phyloP scores from a whole-genome alignment of 2,113 vertebrate genomes.

The Chaetodon trifascialis region DNA sequence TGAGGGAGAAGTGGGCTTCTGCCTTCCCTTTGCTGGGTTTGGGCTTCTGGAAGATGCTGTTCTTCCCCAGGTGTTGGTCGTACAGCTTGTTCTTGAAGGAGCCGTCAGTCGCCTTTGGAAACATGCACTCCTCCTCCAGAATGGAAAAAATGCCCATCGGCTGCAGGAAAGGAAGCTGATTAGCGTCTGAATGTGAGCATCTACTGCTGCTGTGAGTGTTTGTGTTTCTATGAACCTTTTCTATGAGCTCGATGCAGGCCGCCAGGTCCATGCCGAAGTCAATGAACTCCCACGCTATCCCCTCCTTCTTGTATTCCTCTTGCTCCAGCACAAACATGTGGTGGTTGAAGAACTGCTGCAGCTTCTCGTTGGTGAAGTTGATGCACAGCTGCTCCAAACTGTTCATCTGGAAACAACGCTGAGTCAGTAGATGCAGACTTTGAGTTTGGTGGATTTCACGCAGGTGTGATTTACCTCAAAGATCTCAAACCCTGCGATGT shows the following conservation, averaged over 20 bases:
- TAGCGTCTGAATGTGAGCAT: fast-evolving
- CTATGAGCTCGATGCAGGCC: constrained; percentile 93
- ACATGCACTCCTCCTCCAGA: constrained; percentile 83
- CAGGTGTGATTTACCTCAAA: constrained; percentile 57
- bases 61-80: constrained; percentile 90
- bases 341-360: constrained; percentile 92
- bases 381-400: constrained; percentile 87
- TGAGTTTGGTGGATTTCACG: background rate
- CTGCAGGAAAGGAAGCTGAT: constrained; percentile 59
- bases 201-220: background rate
- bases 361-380: constrained; percentile 77
- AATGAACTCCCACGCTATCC: constrained; percentile 90
- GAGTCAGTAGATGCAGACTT: background rate
- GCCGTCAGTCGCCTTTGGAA: constrained; percentile 77
- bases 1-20: constrained; percentile 87
- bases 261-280: constrained; percentile 94
- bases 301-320: constrained; percentile 89
- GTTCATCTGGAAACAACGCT: constrained; percentile 40
- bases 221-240: constrained; percentile 84
- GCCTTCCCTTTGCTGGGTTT: constrained; percentile 85
- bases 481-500: constrained; percentile 77
- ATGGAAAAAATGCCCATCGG: constrained; percentile 82
- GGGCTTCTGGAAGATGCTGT: constrained; percentile 87
- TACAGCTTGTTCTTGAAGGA: constrained; percentile 84
- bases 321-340: constrained; percentile 86